Percentiles rank a stretch among this genome's conserved stretches.
These are phyloP conservation scores for Masticophis lateralis DNA, from an alignment of 2,797 vertebrate species.

Conservation along the genomic window DNA sequence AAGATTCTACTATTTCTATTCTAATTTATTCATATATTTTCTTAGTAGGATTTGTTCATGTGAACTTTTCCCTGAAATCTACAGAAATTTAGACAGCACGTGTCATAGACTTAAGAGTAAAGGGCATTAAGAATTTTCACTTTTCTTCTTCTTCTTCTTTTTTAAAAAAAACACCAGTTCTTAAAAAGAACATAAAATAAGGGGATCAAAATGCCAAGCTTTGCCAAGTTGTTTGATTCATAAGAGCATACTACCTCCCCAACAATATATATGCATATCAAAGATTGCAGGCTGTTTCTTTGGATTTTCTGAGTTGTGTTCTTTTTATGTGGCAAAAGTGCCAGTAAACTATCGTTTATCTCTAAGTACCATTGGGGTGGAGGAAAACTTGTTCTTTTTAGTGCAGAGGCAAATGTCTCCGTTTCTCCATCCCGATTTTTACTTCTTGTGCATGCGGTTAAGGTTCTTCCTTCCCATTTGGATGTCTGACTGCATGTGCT, in stretches of 20 bases:
- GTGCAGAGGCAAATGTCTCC: not conserved
- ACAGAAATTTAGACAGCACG: not conserved
- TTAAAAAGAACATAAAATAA: not conserved
- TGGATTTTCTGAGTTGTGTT: not conserved
- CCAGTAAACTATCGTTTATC: not conserved
- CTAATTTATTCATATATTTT: not conserved
- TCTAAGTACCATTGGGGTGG: not conserved
- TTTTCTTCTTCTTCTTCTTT: not conserved
- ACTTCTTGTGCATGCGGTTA: not conserved
- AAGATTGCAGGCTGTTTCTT: not conserved
- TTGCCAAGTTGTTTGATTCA: not conserved
- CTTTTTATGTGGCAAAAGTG: not conserved
- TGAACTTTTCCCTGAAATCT: not conserved
- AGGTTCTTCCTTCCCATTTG: constrained; percentile 35
- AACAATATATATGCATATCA: constrained; percentile 2
- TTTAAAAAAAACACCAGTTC: not conserved
- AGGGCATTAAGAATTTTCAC: not conserved
- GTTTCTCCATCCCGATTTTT: not conserved
- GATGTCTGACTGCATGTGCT: not conserved
- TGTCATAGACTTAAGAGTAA: not conserved
- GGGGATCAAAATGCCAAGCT: not conserved
- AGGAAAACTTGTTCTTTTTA: not conserved
- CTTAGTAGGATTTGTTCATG: not conserved
- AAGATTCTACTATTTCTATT: not conserved
- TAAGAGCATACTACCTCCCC: not conserved